Conservation (phyloP, 2,888 invertebrate species). For the Leptinotarsa peninsularis region DNA sequence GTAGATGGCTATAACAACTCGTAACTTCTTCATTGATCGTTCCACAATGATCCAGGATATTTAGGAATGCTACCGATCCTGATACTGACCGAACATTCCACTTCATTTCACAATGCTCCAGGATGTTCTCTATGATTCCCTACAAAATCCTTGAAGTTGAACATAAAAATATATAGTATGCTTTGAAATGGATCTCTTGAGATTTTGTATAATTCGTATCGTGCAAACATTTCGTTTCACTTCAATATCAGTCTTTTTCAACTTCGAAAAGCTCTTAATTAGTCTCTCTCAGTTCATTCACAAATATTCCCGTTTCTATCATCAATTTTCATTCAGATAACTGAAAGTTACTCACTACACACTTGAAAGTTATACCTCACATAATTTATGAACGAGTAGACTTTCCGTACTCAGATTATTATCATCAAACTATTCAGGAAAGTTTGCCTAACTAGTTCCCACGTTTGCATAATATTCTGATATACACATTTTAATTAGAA, state of each 20-base stretch:
- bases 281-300: background rate
- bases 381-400: slow-evolving; percentile 18
- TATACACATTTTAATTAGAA: background rate
- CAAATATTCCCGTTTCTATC: background rate
- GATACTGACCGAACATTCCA: too few species aligned
- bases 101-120: too few species aligned
- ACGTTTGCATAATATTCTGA: background rate
- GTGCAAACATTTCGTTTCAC: too few species aligned
- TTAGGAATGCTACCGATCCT: too few species aligned
- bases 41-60: too few species aligned
- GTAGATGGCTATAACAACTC: too few species aligned
- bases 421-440: background rate
- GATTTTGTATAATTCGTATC: too few species aligned
- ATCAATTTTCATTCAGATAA: background rate
- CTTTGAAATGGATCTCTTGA: too few species aligned
- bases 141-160: too few species aligned
- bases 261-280: background rate
- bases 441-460: background rate
- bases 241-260: background rate
- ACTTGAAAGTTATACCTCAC: background rate
- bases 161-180: too few species aligned
- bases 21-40: too few species aligned
- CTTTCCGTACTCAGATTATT: slow-evolving; percentile 5
- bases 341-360: background rate
- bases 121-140: too few species aligned